A percentile compares a stretch with the other conserved stretches of the same genome.
phyloP scores from a whole-genome alignment of 2,797 vertebrate species.

The Spondyliosoma cantharus region DNA sequence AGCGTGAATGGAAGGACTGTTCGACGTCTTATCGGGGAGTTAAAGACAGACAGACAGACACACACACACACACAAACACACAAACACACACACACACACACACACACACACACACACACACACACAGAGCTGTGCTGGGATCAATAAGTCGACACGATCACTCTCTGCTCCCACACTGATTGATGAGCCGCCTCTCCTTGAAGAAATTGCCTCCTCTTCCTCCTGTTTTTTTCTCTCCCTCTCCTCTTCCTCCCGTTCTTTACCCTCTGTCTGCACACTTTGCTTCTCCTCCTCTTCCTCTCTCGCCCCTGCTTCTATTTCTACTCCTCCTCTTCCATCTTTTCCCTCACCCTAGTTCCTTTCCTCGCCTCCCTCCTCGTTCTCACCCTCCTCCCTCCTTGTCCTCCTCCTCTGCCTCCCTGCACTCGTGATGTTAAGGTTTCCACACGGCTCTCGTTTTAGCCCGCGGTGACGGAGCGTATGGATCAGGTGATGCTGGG shows the following conservation, averaged over 20 bases:
- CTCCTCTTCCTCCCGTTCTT: background rate
- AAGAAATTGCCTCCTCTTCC: constrained; percentile 31
- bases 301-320: background rate
- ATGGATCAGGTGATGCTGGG: constrained; percentile 47
- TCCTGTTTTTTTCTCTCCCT: background rate
- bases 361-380: background rate
- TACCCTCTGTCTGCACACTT: background rate
- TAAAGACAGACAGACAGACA: background rate
- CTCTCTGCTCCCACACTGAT: constrained; percentile 51
- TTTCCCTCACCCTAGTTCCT: background rate
- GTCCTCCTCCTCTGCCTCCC: constrained; percentile 15
- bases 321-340: background rate
- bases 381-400: background rate
- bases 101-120: constrained; percentile 24
- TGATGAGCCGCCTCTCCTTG: constrained; percentile 66
- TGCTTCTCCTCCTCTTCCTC: background rate
- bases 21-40: background rate
- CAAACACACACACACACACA: constrained; percentile 16
- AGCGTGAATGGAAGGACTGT: constrained; percentile 17
- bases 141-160: constrained; percentile 65
- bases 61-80: constrained; percentile 23
- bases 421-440: constrained; percentile 43
- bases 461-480: constrained; percentile 24
- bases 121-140: constrained; percentile 31
- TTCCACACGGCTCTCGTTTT: constrained; percentile 30